Evolutionary conservation across 2,888 invertebrate genomes (phyloP).

Genomic region (Sepiola atlantica): DNA sequence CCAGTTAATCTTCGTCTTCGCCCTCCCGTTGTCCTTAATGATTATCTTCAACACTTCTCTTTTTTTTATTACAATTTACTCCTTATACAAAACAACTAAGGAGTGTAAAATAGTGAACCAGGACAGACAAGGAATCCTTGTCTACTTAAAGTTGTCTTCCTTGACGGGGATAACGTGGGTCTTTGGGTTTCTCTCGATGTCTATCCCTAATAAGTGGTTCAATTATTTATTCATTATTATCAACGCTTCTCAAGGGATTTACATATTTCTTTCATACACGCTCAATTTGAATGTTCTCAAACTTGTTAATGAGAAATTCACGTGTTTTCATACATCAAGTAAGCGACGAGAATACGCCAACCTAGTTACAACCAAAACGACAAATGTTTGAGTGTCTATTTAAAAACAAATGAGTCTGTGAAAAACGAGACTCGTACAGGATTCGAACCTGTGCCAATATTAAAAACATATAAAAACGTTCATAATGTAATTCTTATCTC

Average conservation of each 20-base stretch:
- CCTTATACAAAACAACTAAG: neutral
- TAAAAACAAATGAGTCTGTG: no score
- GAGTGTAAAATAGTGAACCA: neutral
- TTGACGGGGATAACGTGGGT: constrained; percentile 15
- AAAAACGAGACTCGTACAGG: no score
- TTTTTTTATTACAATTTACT: neutral
- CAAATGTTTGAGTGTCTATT: no score
- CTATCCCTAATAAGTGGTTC: neutral
- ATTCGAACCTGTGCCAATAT: no score
- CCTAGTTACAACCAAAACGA: neutral
- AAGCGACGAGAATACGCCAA: neutral
- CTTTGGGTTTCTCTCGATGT: neutral
- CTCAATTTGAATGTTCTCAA: neutral
- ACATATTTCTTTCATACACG: neutral
- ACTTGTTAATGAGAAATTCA: neutral
- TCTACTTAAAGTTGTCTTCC: neutral
- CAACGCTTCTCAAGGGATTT: constrained; percentile 34
- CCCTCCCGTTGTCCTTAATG: neutral
- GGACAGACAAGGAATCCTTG: neutral
- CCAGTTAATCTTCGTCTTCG: neutral
- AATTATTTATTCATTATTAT: neutral
- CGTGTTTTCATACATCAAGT: neutral
- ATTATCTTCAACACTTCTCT: neutral
- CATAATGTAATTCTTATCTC: no score
- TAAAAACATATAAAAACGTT: no score